Evolutionary conservation across 2,113 vertebrate species (phyloP).

Genomic region (Microtus montanus): DNA sequence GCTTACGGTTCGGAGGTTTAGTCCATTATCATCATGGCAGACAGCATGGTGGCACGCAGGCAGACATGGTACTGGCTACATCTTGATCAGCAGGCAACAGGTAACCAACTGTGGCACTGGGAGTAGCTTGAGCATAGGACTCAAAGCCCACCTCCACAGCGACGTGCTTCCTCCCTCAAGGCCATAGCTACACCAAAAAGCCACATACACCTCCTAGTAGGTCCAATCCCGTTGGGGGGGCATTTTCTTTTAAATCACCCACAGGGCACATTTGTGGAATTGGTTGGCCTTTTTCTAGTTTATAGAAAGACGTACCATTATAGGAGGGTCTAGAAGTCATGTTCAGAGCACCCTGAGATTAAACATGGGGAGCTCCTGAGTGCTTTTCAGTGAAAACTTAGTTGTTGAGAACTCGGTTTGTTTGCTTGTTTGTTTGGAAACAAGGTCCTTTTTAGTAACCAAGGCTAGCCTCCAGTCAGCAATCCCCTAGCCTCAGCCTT

Average conservation of each 20-base stretch:
- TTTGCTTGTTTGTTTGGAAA: background rate
- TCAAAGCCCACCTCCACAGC: background rate
- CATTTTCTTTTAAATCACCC: background rate
- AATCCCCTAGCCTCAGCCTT: background rate
- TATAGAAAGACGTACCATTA: background rate
- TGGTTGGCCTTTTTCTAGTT: slow-evolving; percentile 10
- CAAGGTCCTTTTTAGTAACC: background rate
- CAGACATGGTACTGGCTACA: background rate
- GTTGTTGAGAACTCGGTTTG: background rate
- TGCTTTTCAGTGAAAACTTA: background rate
- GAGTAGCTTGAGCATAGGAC: background rate
- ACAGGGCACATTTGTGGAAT: background rate
- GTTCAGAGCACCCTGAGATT: background rate
- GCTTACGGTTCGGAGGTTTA: background rate
- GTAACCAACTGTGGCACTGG: background rate
- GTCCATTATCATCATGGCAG: background rate
- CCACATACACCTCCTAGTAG: background rate
- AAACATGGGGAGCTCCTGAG: background rate
- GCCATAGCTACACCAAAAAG: background rate
- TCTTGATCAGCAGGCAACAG: background rate
- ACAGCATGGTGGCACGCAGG: background rate
- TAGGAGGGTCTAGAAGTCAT: background rate
- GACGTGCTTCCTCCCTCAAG: background rate
- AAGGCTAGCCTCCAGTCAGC: background rate
- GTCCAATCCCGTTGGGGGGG: background rate